Evolutionary conservation across 2,797 vertebrate genomes (phyloP).

Genomic region (Rhodeus uyekii): DNA sequence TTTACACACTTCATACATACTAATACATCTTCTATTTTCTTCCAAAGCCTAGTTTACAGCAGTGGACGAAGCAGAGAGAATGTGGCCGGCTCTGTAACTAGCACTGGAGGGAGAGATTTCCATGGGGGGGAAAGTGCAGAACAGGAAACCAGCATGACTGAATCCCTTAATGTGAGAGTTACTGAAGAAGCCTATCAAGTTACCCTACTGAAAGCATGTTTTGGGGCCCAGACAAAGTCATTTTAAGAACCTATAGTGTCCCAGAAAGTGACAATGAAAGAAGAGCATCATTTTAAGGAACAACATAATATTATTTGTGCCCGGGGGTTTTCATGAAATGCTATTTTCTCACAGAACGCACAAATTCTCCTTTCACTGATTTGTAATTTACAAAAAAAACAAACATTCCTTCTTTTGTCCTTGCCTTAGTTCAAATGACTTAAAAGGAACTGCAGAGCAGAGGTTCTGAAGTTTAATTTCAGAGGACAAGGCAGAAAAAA

Average conservation of each 20-base stretch:
- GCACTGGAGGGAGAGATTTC: slow-evolving; percentile 51
- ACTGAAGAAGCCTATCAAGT: slow-evolving; percentile 52
- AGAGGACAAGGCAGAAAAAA: slow-evolving; percentile 17
- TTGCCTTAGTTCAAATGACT: slow-evolving; percentile 5
- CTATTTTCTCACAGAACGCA: background rate
- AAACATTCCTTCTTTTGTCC: slow-evolving; percentile 14
- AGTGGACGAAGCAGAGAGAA: slow-evolving; percentile 41
- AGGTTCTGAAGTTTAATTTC: slow-evolving; percentile 50
- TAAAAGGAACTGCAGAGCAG: background rate
- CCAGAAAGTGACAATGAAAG: slow-evolving; percentile 19
- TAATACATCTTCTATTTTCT: slow-evolving; percentile 55
- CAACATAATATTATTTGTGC: slow-evolving; percentile 34
- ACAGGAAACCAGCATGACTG: slow-evolving; percentile 48
- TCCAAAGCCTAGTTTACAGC: slow-evolving; percentile 52
- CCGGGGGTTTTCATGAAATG: background rate
- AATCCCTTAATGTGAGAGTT: slow-evolving; percentile 44
- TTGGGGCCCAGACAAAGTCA: slow-evolving; percentile 3
- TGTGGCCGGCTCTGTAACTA: slow-evolving; percentile 56
- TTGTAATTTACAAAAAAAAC: background rate
- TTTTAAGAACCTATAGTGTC: slow-evolving; percentile 18
- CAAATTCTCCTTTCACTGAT: slow-evolving; percentile 15
- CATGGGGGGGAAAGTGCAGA: slow-evolving; percentile 43
- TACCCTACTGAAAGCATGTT: slow-evolving; percentile 40
- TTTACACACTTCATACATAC: slow-evolving; percentile 70
- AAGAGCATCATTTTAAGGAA: slow-evolving; percentile 5